Percentiles rank a stretch among this genome's conserved stretches.
Evolutionary conservation across 2,888 invertebrate genomes (phyloP).

Genomic region (Nymphalis c-album): DNA sequence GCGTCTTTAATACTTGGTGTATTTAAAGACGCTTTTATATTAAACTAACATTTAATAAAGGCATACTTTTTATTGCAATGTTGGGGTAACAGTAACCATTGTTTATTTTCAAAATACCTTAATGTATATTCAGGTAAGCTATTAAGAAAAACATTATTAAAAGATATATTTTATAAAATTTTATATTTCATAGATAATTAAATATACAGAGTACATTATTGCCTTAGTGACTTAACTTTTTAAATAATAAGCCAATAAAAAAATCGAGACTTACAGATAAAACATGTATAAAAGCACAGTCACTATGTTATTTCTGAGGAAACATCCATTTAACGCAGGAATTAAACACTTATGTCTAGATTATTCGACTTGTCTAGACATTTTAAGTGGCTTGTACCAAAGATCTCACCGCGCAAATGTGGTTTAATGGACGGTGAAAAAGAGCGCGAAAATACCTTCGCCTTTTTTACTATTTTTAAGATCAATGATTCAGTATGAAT

Average conservation of each 20-base stretch:
- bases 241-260: no score
- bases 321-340: conserved; percentile 37
- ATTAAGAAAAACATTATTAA: neutral
- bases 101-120: neutral
- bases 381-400: conserved; percentile 40
- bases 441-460: conserved; percentile 19
- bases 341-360: conserved; percentile 42
- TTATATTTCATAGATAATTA: conserved; percentile 1
- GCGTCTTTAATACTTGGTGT: no score
- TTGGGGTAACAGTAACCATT: neutral
- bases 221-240: no score
- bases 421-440: conserved; percentile 39
- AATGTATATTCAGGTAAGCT: neutral
- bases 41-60: no score
- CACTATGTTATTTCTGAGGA: conserved; percentile 5
- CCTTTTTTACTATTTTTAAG: conserved; percentile 15
- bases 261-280: conserved; percentile 1
- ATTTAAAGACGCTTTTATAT: no score
- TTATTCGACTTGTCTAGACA: conserved; percentile 43
- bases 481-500: neutral
- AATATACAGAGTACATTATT: neutral
- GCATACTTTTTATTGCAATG: no score
- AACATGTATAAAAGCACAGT: neutral
- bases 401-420: conserved; percentile 43
- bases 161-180: neutral